Conservation (phyloP, 2,888 invertebrate genomes). For the Oscheius sp. region DNA sequence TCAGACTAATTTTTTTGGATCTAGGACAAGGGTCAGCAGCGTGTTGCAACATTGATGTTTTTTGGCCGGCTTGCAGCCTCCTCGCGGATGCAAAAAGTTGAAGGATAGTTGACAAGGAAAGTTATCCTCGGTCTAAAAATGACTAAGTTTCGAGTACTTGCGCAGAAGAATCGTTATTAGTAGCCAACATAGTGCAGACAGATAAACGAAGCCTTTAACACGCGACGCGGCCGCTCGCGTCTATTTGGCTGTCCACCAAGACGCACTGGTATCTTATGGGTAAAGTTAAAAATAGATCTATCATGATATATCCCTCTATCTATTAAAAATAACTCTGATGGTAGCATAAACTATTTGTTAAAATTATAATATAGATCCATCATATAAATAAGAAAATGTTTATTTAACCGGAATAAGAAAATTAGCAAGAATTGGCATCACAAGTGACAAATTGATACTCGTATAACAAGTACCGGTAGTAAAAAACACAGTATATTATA, state of each 20-base stretch:
- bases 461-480: slow-evolving; percentile 9
- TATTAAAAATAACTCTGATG: background rate
- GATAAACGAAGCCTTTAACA: slow-evolving; percentile 30
- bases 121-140: background rate
- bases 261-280: slow-evolving; percentile 9
- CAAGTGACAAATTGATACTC: slow-evolving; percentile 5
- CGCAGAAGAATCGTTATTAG: slow-evolving; percentile 26
- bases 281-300: background rate
- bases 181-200: slow-evolving; percentile 29
- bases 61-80: too few species aligned
- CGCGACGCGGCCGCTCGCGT: slow-evolving; percentile 29
- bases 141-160: background rate
- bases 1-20: too few species aligned
- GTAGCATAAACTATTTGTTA: background rate
- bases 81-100: slow-evolving; percentile 2
- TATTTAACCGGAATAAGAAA: background rate
- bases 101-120: background rate
- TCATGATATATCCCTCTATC: background rate
- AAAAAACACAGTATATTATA: slow-evolving; percentile 8
- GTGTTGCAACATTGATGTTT: too few species aligned
- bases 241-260: slow-evolving; percentile 8
- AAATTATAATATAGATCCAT: background rate
- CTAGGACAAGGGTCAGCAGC: too few species aligned
- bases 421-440: background rate
- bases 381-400: background rate